A percentile compares a stretch with the other conserved stretches of the same genome.
Conservation (phyloP, 2,888 invertebrate genomes). For the Megaustenia siamemsis region DNA sequence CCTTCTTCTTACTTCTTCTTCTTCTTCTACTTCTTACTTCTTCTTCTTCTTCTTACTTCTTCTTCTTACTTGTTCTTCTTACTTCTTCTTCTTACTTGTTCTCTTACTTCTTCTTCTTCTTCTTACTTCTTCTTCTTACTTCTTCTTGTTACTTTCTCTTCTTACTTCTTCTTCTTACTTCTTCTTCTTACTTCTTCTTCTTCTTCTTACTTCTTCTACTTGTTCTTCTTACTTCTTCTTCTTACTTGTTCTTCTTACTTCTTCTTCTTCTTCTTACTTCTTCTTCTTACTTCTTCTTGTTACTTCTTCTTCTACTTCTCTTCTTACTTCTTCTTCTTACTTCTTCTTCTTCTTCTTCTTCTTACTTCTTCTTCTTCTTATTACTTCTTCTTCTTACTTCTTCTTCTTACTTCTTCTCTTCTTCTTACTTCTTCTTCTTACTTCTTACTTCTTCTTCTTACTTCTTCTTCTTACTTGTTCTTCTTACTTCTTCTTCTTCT, state of each 20-base stretch:
- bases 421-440: background rate
- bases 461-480: background rate
- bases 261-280: background rate
- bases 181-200: conserved; percentile 31
- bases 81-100: background rate
- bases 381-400: too few species aligned
- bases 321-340: conserved; percentile 2
- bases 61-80: background rate
- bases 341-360: conserved; percentile 6
- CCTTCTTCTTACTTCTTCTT: background rate
- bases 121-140: conserved; percentile 37
- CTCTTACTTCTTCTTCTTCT: background rate
- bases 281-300: background rate
- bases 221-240: background rate
- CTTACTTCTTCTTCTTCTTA: background rate
- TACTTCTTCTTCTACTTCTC: background rate
- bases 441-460: background rate
- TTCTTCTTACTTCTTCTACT: conserved; percentile 25
- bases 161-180: conserved; percentile 45
- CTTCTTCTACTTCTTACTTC: conserved; percentile 4
- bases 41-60: background rate
- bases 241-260: conserved; percentile 10
- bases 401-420: too few species aligned
- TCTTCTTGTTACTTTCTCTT: conserved; percentile 34
- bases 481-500: background rate